Conservation (phyloP, 2,113 vertebrate species). For the Drymodes brunneopygia region DNA sequence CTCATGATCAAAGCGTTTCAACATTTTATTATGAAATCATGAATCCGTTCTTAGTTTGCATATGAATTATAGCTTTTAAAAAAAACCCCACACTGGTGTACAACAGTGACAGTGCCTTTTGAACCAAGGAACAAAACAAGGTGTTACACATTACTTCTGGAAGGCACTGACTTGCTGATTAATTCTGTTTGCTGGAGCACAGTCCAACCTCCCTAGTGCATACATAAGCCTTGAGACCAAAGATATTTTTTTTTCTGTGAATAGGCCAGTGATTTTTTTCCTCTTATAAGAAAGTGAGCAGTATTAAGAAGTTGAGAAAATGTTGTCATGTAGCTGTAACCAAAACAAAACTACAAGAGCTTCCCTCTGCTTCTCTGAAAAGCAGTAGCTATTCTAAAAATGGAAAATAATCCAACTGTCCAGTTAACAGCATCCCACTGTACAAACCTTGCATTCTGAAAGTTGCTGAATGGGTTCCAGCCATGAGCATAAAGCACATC, state of each 20-base stretch:
- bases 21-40: slow-evolving; percentile 79
- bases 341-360: slow-evolving; percentile 7
- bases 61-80: slow-evolving; percentile 73
- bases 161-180: slow-evolving; percentile 57
- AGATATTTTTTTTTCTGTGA: not conserved
- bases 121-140: slow-evolving; percentile 71
- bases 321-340: not conserved
- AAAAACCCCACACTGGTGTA: slow-evolving; percentile 1
- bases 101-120: slow-evolving; percentile 74
- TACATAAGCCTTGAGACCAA: slow-evolving; percentile 29
- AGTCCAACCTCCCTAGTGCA: not conserved
- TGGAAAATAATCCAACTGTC: not conserved
- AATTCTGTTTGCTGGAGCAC: slow-evolving; percentile 35
- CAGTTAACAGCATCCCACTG: not conserved
- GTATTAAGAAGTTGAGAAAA: slow-evolving; percentile 7
- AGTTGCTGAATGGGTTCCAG: not conserved
- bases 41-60: slow-evolving; percentile 77
- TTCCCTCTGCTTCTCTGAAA: not conserved
- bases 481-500: not conserved
- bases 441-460: not conserved
- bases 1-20: slow-evolving; percentile 75
- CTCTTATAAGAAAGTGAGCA: not conserved
- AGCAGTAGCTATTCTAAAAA: not conserved
- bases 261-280: not conserved
- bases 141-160: slow-evolving; percentile 69